A percentile compares a stretch with the other conserved stretches of the same genome.
These are phyloP conservation scores for Dinoponera quadriceps DNA, from an alignment of 1,140 invertebrate species.

Conservation along the genomic window DNA sequence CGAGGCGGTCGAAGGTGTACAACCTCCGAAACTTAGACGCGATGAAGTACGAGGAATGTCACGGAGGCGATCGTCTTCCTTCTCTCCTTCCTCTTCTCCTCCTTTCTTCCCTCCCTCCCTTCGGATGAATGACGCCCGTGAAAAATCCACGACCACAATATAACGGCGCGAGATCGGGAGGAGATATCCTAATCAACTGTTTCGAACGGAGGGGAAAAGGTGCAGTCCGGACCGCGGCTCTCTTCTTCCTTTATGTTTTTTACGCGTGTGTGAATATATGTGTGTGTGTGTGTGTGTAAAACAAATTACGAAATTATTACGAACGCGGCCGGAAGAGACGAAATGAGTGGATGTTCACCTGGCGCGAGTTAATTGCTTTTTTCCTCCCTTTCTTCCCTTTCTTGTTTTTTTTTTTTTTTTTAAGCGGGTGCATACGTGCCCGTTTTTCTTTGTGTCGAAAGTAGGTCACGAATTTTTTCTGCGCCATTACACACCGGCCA, in stretches of 20 bases:
- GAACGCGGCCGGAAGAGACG: neutral
- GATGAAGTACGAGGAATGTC: conserved; percentile 65
- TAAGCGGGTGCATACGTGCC: conserved; percentile 38
- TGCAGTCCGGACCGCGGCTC: neutral
- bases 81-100: neutral
- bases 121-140: neutral
- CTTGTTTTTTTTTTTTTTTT: conserved; percentile 12
- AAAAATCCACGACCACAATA: conserved; percentile 39
- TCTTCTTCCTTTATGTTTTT: too few species aligned
- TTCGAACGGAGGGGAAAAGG: neutral
- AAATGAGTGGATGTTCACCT: neutral
- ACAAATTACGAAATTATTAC: conserved; percentile 10
- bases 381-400: neutral
- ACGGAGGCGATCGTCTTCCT: conserved; percentile 37
- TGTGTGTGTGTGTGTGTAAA: neutral
- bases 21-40: conserved; percentile 75
- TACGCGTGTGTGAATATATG: too few species aligned
- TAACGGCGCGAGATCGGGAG: conserved; percentile 13
- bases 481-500: conserved; percentile 65
- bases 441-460: conserved; percentile 65
- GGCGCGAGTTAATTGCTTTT: conserved; percentile 27
- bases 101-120: neutral
- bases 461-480: conserved; percentile 74
- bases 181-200: conserved; percentile 3
- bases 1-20: conserved; percentile 60